Evolutionary conservation across 2,113 vertebrate genomes (phyloP), one percentile per base, ranked within the genome.

Genomic region (Bubalus kerabau): DNA sequence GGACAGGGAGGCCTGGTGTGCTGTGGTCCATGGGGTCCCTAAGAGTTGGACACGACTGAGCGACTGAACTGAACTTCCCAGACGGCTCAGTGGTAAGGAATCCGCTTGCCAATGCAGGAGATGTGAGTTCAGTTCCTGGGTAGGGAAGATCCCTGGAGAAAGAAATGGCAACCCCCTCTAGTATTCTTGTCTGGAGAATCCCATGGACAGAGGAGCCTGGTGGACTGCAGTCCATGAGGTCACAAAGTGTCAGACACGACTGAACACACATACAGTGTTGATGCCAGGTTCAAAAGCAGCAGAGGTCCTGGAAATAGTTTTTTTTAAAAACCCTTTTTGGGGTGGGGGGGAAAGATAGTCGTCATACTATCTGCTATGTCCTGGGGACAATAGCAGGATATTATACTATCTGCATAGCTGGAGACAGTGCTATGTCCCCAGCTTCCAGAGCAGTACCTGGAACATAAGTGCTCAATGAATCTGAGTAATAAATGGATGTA

Each of bases 11-110:
- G n/a, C 19, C n/a, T 71, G 67, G 67, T 0, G 0, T 71, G 67
- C 67, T 36, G 64, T 0, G 1, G n/a, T 71, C 11, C n/a, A 13
- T 71, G n/a, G 11, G 67, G 19, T 40, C 0, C 0, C 67, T 23
- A 40, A 71, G 67, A 71, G 19, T 40, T 10, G 0, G 67, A 71
- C 67, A 71, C 0, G 0, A 40, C 1, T 71, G 67, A 71, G n/a
- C 0, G 2, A 59, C 10, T 59, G 57, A 59, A 40, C 19, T 40
- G 67, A 71, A 40, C n/a, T 23, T 74, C n/a, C n/a, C n/a, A 6
- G n/a, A 23, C 0, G 2, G 5, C 67, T 74, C 67, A 74, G 36
- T 74, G 21, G 36, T 74, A 74, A 74, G 10, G 67, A 74, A 74
- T 40, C 67, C 1, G 1, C 21, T n/a, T 40, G 67, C 67, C 36